A percentile compares a stretch with the other conserved stretches of the same genome.
Conservation (phyloP, 1,140 invertebrate genomes). For the Microplitis mediator region DNA sequence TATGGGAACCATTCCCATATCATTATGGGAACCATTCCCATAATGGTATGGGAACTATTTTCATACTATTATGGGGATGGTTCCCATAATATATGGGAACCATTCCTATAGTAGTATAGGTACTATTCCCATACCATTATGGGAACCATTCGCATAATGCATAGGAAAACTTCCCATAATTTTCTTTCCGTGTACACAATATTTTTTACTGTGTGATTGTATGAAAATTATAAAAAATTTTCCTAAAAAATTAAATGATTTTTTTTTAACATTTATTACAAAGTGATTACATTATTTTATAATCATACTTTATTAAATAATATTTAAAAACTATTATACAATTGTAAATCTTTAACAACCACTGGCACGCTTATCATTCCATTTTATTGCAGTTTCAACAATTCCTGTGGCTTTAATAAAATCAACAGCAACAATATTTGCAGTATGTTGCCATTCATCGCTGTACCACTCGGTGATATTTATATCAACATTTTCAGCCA, state of each 20-base stretch:
- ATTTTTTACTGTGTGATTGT: no score
- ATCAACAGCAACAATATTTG: conserved; percentile 70
- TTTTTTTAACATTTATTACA: background rate
- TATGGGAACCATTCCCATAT: no score
- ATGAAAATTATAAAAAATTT: no score
- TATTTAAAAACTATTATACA: background rate
- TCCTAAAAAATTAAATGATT: background rate
- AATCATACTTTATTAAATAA: background rate
- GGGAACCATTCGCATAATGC: no score
- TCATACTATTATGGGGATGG: no score
- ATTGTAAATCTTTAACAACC: conserved; percentile 22
- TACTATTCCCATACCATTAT: no score
- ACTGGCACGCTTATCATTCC: conserved; percentile 54
- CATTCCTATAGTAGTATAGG: no score
- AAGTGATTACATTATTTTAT: background rate
- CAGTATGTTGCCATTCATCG: conserved; percentile 60
- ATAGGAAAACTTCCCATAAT: no score
- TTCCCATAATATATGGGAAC: no score
- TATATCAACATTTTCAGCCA: conserved; percentile 67
- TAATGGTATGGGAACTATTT: no score
- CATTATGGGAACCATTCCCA: no score
- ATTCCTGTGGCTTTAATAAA: conserved; percentile 67
- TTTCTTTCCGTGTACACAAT: no score
- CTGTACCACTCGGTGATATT: conserved; percentile 66
- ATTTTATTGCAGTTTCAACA: conserved; percentile 65